Evolutionary conservation across 2,797 vertebrate species (phyloP), one percentile per base, ranked within the genome.

Genomic region (Kryptolebias ocellatus): DNA sequence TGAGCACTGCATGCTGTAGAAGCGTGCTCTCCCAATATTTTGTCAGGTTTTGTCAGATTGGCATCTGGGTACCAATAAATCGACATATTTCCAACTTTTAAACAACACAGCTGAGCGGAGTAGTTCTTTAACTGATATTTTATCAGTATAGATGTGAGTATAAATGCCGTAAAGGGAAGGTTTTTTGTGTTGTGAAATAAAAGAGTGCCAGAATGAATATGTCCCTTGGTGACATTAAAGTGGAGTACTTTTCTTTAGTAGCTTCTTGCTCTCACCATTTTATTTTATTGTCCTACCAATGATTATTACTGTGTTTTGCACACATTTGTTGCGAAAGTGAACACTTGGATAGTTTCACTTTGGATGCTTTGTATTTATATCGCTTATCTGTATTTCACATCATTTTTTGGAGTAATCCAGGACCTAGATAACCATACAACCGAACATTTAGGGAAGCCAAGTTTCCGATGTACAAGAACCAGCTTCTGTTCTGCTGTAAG

Each of bases 401-500:
- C 2, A 42, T 44, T 60, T 60, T 44, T 6, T 27, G 28, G 4
- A 31, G 0, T 34, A 37, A 46, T 6, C 54, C 29, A 20, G 17
- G n/a, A 46, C 12, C 1, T 7, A 27, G 67, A 1, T 62, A 63
- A 58, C 28, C 14, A 4, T 17, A 18, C 9, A 28, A 27, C 64
- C 44, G 29, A 47, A 63, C 16, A 15, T 46, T 49, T 1, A 62
- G 47, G 17, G 34, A 57, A 53, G 18, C 27, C 51, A 54, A 27
- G 2, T 53, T 55, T 60, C 29, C 60, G 27, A 66, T 60, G 2
- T 17, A 59, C 15, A 31, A n/a, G 53, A 75, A 74, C 29, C 67
- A 56, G 55, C 51, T 50, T 71, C 9, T 37, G 53, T 53, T 86
- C 59, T 81, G 68, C 60, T 61, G 63, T 62, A 59, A 62, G 55